Base-by-base conservation (phyloP, 2,113 vertebrate species). In the Natator depressus region DNA sequence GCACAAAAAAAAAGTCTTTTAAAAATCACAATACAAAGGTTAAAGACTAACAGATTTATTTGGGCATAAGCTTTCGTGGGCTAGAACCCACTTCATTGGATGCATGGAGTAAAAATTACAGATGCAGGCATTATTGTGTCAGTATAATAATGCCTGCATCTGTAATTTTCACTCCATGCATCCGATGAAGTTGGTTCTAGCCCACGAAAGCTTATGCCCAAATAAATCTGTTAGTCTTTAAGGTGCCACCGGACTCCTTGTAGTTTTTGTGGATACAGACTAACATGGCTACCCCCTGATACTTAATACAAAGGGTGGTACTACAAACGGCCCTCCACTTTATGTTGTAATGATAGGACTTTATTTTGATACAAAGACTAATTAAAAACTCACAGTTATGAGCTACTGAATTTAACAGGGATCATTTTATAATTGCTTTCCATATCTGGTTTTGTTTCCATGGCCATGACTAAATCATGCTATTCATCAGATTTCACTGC, bases 351-450 rank as follows among this genome's bases (percentile, higher is more conserved):
- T 14, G 14, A 49, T 51, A 79, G 78, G 65, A 47, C 47, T 88
- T 57, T 22, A 24, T 88, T 93, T 91, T 85, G 46, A 29, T 69
- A 46, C 55, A 75, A 95, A 91, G 86, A 62, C n/a, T 80, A 96
- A 82, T 82, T 82, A 90, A 53, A 83, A 5, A 88, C 4, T 35
- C 42, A 50, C n/a, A 90, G 11, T 92, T 87, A 91, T 0, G 1
- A 89, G 25, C 38, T 75, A 92, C 72, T 93, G 80, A 59, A 76
- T 54, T 76, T 88, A 93, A 90, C 55, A 81, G 62, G 47, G 51
- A 83, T n/a, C 75, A 87, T 87, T 95, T 95, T 91, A 90, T 59
- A 53, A 81, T 49, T 83, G 17, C 6, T 85, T 87, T 90, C 95
- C 42, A 17, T 82, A 55, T 47, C 49, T 49, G 31, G 88, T 91